Evolutionary conservation across 2,888 invertebrate genomes (phyloP).

Genomic region (Miltochrista miniata): DNA sequence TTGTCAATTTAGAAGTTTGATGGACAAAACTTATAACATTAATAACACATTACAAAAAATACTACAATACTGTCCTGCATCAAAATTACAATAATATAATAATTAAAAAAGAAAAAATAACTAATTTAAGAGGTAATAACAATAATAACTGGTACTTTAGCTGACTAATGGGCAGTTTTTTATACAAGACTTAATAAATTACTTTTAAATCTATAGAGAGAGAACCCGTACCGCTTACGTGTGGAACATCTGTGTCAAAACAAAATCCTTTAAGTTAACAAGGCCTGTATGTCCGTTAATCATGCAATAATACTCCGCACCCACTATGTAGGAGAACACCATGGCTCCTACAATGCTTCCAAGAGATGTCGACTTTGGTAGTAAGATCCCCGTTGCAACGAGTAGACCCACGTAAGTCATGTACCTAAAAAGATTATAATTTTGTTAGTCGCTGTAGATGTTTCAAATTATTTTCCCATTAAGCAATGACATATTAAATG

Average conservation of each 20-base stretch:
- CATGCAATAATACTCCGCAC: slow-evolving; percentile 90
- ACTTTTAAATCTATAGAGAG: neutral
- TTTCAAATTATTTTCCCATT: neutral
- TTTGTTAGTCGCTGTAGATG: neutral
- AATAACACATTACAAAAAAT: too few species aligned
- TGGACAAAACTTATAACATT: too few species aligned
- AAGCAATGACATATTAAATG: neutral
- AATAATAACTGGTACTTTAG: too few species aligned
- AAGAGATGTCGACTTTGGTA: slow-evolving; percentile 90
- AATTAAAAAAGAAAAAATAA: too few species aligned
- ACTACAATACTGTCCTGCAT: too few species aligned
- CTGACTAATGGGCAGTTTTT: too few species aligned
- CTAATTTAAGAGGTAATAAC: too few species aligned
- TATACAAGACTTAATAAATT: neutral
- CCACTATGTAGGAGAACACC: slow-evolving; percentile 92
- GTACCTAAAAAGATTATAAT: slow-evolving; percentile 79
- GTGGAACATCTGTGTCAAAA: slow-evolving; percentile 59
- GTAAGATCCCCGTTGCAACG: slow-evolving; percentile 92
- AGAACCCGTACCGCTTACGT: slow-evolving; percentile 31
- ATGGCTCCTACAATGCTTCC: slow-evolving; percentile 91
- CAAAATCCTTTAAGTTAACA: slow-evolving; percentile 63
- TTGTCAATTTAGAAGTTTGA: too few species aligned
- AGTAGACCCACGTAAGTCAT: slow-evolving; percentile 93
- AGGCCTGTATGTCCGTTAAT: slow-evolving; percentile 79
- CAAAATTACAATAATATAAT: too few species aligned